A percentile compares a stretch with the other conserved stretches of the same genome.
phyloP scores from a whole-genome alignment of 2,888 invertebrate genomes.

The Sphaerophoria taeniata region DNA sequence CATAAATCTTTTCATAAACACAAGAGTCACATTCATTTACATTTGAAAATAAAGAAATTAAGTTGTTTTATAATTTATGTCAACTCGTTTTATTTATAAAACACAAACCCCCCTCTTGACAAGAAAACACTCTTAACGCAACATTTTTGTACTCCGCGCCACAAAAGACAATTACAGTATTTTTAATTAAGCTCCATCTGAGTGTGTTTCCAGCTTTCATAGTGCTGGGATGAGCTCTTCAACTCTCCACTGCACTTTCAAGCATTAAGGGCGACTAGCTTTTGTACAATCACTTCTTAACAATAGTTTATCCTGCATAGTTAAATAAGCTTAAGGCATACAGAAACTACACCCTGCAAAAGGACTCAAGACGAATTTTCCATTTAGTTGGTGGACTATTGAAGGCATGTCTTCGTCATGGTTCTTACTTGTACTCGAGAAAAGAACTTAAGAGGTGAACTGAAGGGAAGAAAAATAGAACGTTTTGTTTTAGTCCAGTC shows the following conservation, averaged over 20 bases:
- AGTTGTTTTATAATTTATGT: conserved; percentile 12
- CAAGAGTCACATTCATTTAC: neutral
- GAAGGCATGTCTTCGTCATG: conserved; percentile 12
- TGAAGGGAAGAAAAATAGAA: neutral
- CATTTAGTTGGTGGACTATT: conserved; percentile 33
- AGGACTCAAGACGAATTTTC: conserved; percentile 17
- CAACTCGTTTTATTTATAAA: conserved; percentile 13
- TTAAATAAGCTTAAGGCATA: conserved; percentile 33
- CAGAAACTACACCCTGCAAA: neutral
- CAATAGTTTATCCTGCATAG: conserved; percentile 42
- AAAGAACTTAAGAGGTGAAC: neutral
- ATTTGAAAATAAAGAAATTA: too few relatives aligned
- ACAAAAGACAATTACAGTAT: conserved; percentile 28
- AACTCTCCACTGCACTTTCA: neutral
- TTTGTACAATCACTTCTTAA: conserved; percentile 23
- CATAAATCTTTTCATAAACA: too few relatives aligned
- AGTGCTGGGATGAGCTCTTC: neutral
- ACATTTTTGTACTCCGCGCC: conserved; percentile 17
- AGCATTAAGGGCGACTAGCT: conserved; percentile 29
- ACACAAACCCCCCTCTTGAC: conserved; percentile 14
- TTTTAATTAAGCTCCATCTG: conserved; percentile 49
- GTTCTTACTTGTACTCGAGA: neutral
- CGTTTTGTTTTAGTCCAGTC: too few relatives aligned
- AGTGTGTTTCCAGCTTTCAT: conserved; percentile 8
- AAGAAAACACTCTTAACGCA: conserved; percentile 18